Evolutionary conservation across 1,140 invertebrate genomes (phyloP).

Genomic region (Eumeta japonica): DNA sequence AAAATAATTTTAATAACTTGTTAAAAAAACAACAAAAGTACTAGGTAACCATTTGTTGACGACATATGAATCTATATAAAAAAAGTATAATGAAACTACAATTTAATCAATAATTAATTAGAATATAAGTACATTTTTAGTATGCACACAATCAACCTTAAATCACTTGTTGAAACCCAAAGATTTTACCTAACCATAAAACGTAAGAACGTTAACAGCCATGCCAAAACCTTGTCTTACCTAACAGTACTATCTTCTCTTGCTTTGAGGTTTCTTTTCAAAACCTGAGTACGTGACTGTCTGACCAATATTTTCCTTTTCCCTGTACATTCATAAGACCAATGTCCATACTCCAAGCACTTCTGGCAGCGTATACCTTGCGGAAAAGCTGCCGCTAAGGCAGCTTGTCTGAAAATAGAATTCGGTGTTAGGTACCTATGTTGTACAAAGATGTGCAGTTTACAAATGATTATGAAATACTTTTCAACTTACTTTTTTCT

Average conservation of each 20-base stretch:
- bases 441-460: background rate
- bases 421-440: background rate
- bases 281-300: constrained; percentile 73
- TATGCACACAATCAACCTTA: too few species aligned
- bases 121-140: too few species aligned
- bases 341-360: constrained; percentile 87
- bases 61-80: too few species aligned
- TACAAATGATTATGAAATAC: background rate
- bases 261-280: constrained; percentile 72
- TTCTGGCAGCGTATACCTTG: constrained; percentile 83
- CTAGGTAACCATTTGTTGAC: too few species aligned
- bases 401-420: constrained; percentile 48
- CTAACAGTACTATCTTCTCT: constrained; percentile 54
- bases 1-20: too few species aligned
- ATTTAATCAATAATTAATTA: too few species aligned
- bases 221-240: constrained; percentile 5
- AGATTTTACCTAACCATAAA: background rate
- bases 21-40: too few species aligned
- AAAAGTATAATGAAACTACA: too few species aligned
- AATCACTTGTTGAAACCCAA: too few species aligned
- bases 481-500: constrained; percentile 43
- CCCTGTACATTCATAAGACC: constrained; percentile 90
- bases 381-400: constrained; percentile 61
- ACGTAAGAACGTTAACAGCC: background rate
- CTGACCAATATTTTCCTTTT: constrained; percentile 85